phyloP scores from a whole-genome alignment of 2,888 invertebrate genomes.

The Microchrysa polita region DNA sequence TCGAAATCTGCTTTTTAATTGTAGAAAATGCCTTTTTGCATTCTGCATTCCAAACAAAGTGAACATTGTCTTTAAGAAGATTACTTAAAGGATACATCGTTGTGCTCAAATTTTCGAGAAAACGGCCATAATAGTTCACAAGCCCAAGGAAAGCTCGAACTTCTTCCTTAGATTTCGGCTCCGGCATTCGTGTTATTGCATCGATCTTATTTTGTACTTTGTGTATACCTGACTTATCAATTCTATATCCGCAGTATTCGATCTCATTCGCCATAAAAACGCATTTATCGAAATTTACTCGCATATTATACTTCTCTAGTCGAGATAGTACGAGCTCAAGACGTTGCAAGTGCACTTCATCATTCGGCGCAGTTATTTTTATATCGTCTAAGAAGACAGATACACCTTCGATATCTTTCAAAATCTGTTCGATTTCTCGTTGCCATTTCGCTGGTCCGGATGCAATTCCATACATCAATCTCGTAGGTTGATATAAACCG shows the following conservation, averaged over 20 bases:
- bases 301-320: constrained; percentile 53
- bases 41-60: constrained; percentile 53
- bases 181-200: constrained; percentile 54
- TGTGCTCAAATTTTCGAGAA: constrained; percentile 55
- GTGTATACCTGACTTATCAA: constrained; percentile 56
- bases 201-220: constrained; percentile 55
- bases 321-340: constrained; percentile 53
- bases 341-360: constrained; percentile 50
- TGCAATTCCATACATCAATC: constrained; percentile 25
- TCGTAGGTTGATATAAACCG: constrained; percentile 4
- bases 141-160: constrained; percentile 55
- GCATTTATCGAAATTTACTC: constrained; percentile 54
- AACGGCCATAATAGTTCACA: constrained; percentile 57
- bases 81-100: constrained; percentile 55
- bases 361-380: too few species aligned
- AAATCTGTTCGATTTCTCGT: constrained; percentile 26
- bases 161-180: constrained; percentile 54
- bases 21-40: constrained; percentile 53
- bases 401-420: constrained; percentile 17
- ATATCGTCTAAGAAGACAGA: not conserved
- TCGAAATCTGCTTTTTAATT: constrained; percentile 53
- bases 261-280: constrained; percentile 54
- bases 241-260: constrained; percentile 55
- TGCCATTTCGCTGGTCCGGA: constrained; percentile 20
- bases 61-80: constrained; percentile 52